phyloP scores from a whole-genome alignment of 2,888 invertebrate species.

The Ochlodes sylvanus region DNA sequence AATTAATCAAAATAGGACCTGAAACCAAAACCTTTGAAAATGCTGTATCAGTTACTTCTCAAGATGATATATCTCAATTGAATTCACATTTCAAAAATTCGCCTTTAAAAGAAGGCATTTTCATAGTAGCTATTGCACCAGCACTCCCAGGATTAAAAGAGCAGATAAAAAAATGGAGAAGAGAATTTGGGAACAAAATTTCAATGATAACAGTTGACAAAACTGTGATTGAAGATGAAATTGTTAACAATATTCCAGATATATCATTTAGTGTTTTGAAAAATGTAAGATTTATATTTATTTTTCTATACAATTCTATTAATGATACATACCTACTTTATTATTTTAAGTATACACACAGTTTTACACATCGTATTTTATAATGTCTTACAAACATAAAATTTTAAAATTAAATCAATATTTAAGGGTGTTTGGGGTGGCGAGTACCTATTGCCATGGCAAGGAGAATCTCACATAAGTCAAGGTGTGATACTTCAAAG shows the following conservation, averaged over 20 bases:
- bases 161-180: slow-evolving; percentile 19
- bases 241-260: slow-evolving; percentile 21
- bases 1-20: slow-evolving; percentile 10
- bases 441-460: slow-evolving; percentile 51
- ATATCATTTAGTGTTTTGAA: slow-evolving; percentile 18
- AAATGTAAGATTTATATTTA: slow-evolving; percentile 18
- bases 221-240: slow-evolving; percentile 12
- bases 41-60: slow-evolving; percentile 6
- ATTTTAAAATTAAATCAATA: not conserved
- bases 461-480: slow-evolving; percentile 39
- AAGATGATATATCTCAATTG: slow-evolving; percentile 16
- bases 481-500: slow-evolving; percentile 46
- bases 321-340: too few relatives aligned
- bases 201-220: slow-evolving; percentile 22
- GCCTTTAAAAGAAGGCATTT: slow-evolving; percentile 9
- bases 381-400: not conserved
- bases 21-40: not conserved
- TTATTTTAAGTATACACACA: too few relatives aligned
- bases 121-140: slow-evolving; percentile 22
- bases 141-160: slow-evolving; percentile 16
- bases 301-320: too few relatives aligned
- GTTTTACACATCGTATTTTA: too few relatives aligned
- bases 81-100: not conserved
- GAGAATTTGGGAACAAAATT: slow-evolving; percentile 22
- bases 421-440: slow-evolving; percentile 54